Evolutionary conservation across 2,888 invertebrate species (phyloP).

Genomic region (Agrotis exclamationis): DNA sequence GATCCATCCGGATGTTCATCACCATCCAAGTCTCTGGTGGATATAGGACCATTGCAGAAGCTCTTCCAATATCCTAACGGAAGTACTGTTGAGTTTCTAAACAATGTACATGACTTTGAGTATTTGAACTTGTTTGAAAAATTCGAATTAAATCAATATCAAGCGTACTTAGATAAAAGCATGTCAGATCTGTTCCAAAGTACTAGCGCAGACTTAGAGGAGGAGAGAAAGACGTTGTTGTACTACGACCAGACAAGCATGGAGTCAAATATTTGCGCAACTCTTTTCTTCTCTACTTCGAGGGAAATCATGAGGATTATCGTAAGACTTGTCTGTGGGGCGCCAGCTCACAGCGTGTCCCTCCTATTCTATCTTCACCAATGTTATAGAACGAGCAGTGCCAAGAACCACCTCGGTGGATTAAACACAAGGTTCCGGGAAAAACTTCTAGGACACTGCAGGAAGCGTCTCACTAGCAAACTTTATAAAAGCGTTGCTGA

Average conservation of each 20-base stretch:
- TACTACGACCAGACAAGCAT: conserved; percentile 85
- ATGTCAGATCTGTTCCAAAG: conserved; percentile 80
- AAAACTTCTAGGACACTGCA: conserved; percentile 82
- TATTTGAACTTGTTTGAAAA: conserved; percentile 80
- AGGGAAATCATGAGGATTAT: conserved; percentile 84
- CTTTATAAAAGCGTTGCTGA: conserved; percentile 81
- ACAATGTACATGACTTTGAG: conserved; percentile 80
- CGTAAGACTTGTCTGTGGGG: conserved; percentile 84
- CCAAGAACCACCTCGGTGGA: conserved; percentile 82
- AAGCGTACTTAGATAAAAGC: conserved; percentile 76
- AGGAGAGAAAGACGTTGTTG: conserved; percentile 71
- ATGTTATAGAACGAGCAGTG: conserved; percentile 81
- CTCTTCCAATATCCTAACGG: conserved; percentile 83
- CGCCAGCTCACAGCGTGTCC: conserved; percentile 79
- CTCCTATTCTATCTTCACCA: conserved; percentile 87
- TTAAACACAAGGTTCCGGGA: conserved; percentile 82
- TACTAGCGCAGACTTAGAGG: conserved; percentile 55
- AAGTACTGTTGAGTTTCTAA: conserved; percentile 72
- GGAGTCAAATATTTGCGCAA: conserved; percentile 81
- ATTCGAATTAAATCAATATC: conserved; percentile 86
- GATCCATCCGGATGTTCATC: neutral
- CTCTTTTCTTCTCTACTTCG: conserved; percentile 80
- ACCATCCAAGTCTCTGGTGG: neutral
- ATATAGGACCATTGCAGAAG: conserved; percentile 71
- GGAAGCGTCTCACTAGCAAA: conserved; percentile 77